These are phyloP conservation scores for Pimephales promelas DNA, from an alignment of 2,113 vertebrate genomes.

Conservation along the genomic window DNA sequence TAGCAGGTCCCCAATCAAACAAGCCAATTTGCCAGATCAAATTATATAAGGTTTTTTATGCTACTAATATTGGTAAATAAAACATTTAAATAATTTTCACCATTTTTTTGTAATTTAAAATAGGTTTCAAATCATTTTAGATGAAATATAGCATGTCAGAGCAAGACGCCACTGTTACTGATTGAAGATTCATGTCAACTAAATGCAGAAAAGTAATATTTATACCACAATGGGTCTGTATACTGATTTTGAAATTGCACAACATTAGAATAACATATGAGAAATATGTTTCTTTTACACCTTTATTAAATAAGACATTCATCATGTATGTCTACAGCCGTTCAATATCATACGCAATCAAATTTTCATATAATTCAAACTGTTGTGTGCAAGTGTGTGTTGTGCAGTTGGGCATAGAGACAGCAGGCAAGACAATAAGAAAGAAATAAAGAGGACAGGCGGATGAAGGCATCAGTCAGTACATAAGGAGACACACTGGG, in stretches of 20 bases:
- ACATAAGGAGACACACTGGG: slow-evolving; percentile 48
- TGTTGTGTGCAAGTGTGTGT: slow-evolving; percentile 18
- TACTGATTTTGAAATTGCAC: neutral
- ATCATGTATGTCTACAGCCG: slow-evolving; percentile 7
- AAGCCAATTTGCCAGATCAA: neutral
- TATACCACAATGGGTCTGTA: neutral
- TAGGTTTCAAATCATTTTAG: neutral
- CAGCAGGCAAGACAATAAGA: slow-evolving; percentile 8
- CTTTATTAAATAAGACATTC: slow-evolving; percentile 18
- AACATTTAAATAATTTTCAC: neutral
- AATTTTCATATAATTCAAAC: slow-evolving; percentile 12
- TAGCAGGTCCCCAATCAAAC: neutral
- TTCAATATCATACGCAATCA: slow-evolving; percentile 6
- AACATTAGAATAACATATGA: neutral
- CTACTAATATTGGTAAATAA: neutral
- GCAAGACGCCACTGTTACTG: neutral
- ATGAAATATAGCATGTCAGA: neutral
- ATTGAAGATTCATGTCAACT: neutral
- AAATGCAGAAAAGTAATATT: neutral
- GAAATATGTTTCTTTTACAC: neutral
- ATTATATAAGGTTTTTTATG: neutral
- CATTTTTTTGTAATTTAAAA: neutral
- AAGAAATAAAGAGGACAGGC: slow-evolving; percentile 19
- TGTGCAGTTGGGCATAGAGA: neutral
- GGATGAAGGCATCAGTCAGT: slow-evolving; percentile 24